Evolutionary conservation across 2,888 invertebrate genomes (phyloP).

Genomic region (Celastrina argiolus): DNA sequence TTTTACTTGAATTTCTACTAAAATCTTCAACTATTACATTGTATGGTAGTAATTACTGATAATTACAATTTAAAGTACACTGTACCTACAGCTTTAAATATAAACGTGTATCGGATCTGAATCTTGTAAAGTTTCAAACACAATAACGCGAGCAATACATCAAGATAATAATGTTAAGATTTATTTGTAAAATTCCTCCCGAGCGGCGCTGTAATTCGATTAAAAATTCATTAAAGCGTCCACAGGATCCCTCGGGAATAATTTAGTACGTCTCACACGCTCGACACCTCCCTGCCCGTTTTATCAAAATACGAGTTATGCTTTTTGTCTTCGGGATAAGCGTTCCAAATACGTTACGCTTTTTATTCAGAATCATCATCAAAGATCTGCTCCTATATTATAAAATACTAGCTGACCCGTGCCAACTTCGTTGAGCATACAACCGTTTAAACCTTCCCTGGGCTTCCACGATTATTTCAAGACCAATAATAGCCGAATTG

Average conservation of each 20-base stretch:
- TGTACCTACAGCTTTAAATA: background rate
- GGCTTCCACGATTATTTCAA: too few relatives aligned
- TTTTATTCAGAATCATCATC: background rate
- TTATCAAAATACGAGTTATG: constrained; percentile 25
- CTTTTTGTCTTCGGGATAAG: constrained; percentile 13
- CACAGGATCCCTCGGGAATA: constrained; percentile 68
- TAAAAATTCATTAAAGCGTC: constrained; percentile 76
- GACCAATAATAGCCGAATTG: too few relatives aligned
- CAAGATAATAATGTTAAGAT: constrained; percentile 57
- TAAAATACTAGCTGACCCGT: too few relatives aligned
- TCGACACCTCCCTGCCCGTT: constrained; percentile 50
- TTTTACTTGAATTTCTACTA: too few relatives aligned
- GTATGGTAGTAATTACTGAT: too few relatives aligned
- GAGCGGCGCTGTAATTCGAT: constrained; percentile 70
- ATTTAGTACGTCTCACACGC: constrained; percentile 73
- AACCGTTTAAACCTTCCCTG: too few relatives aligned
- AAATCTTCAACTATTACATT: too few relatives aligned
- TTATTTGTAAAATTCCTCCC: constrained; percentile 69
- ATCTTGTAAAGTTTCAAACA: constrained; percentile 31
- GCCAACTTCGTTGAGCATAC: too few relatives aligned
- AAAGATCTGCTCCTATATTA: too few relatives aligned
- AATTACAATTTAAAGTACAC: too few relatives aligned
- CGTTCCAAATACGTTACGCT: background rate
- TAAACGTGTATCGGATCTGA: background rate
- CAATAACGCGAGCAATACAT: constrained; percentile 45